Conservation (phyloP, 2,797 vertebrate species). For the Echeneis naucrates region DNA sequence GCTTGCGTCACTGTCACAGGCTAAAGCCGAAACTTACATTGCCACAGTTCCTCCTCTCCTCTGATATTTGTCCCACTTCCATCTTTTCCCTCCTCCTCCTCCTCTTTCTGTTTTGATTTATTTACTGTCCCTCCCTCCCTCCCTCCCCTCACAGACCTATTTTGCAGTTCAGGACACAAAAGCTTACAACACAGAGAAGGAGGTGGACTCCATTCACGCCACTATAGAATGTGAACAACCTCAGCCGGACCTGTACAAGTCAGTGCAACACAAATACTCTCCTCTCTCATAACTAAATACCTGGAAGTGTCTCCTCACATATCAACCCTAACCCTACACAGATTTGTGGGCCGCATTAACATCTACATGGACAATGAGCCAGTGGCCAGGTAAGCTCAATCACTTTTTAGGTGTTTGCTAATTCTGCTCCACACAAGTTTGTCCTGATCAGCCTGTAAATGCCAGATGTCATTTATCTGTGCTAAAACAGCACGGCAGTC, state of each 20-base stretch:
- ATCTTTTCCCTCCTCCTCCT: neutral
- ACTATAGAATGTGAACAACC: slow-evolving; percentile 98
- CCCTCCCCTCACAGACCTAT: slow-evolving; percentile 85
- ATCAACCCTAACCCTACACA: slow-evolving; percentile 67
- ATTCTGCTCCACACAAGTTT: no score
- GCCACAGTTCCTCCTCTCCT: neutral
- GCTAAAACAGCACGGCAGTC: neutral
- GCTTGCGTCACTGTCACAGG: no score
- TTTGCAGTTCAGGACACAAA: slow-evolving; percentile 96
- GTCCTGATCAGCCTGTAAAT: no score
- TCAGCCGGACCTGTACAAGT: slow-evolving; percentile 98
- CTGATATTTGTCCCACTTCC: neutral
- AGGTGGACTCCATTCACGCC: slow-evolving; percentile 90
- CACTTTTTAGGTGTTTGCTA: no score
- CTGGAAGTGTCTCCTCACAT: neutral
- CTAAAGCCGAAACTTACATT: no score
- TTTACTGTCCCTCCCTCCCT: neutral
- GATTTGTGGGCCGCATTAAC: slow-evolving; percentile 96
- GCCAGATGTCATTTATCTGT: neutral
- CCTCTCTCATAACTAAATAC: neutral
- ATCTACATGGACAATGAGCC: slow-evolving; percentile 93
- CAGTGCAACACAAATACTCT: slow-evolving; percentile 65
- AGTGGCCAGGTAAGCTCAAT: slow-evolving; percentile 87
- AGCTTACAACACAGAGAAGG: slow-evolving; percentile 90
- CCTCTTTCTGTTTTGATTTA: neutral